These are phyloP conservation scores for Neosilurus hyrtlii DNA, from an alignment of 2,797 vertebrate species.

Conservation along the genomic window DNA sequence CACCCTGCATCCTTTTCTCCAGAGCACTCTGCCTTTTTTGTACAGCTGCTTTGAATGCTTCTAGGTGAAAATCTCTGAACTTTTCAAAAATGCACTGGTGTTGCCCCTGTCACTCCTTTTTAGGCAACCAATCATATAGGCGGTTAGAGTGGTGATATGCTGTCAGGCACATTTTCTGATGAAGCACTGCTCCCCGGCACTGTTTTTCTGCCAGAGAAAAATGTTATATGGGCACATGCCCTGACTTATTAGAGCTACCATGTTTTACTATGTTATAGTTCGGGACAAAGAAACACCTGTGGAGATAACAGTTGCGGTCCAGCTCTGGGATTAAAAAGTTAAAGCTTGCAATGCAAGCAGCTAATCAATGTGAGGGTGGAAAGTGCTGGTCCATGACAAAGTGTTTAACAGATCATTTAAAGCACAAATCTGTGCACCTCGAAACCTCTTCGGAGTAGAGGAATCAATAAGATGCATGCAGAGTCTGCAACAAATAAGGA, in stretches of 20 bases:
- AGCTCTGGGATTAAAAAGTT: slow-evolving; percentile 48
- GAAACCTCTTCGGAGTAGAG: slow-evolving; percentile 45
- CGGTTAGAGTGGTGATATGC: too few relatives aligned
- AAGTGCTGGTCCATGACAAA: slow-evolving; percentile 67
- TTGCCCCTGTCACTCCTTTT: too few relatives aligned
- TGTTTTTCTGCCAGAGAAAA: too few relatives aligned
- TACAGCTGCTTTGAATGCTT: too few relatives aligned
- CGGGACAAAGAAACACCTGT: slow-evolving; percentile 8
- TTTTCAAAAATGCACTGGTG: too few relatives aligned
- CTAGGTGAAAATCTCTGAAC: too few relatives aligned
- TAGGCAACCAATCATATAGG: too few relatives aligned
- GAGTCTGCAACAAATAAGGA: slow-evolving; percentile 56
- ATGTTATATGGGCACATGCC: too few relatives aligned
- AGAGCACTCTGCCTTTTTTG: too few relatives aligned
- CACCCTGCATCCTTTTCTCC: too few relatives aligned
- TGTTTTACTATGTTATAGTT: slow-evolving; percentile 15
- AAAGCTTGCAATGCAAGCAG: slow-evolving; percentile 55
- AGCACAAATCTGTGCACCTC: slow-evolving; percentile 59
- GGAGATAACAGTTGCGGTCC: slow-evolving; percentile 14
- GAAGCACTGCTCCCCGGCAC: too few relatives aligned
- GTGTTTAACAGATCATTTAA: slow-evolving; percentile 70
- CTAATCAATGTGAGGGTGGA: slow-evolving; percentile 65
- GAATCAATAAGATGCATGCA: slow-evolving; percentile 64
- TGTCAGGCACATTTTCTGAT: too few relatives aligned
- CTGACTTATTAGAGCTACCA: not conserved